Evolutionary conservation across 2,888 invertebrate genomes (phyloP), one percentile per base, ranked within the genome.

Genomic region (Sicus ferrugineus): DNA sequence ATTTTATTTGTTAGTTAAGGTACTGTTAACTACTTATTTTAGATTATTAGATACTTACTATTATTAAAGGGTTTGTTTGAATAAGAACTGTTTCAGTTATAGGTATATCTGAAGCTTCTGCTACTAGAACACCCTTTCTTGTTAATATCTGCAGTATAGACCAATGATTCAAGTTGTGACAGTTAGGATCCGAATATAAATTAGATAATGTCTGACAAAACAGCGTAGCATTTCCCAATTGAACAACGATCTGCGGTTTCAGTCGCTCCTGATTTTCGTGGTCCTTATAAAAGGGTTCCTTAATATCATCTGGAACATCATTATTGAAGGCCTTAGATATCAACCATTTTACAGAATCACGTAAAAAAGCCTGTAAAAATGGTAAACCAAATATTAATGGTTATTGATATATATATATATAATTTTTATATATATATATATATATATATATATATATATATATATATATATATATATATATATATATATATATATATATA

Each of bases 301-400:
- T 90, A 75, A 97, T 89, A 86, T 97, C 96, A 83, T 94, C 93
- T 78, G 97, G 97, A 85, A 93, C 94, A 88, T 92, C 90, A 88
- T 96, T 95, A 89, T 96, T 95, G 89, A 94, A 97, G 75, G 97
- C 96, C 89, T 97, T 97, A 79, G 95, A 93, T 77, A 97, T 89
- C 80, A 98, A 91, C 97, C 97, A 98, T 89, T 96, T 94, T 82
- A 97, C 91, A 81, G 96, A 96, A 83, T 96, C 95, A 87, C 94
- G 90, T 87, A 97, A 95, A 88, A 96, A 96, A 80, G 97, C 96
- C 97, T 52, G 21, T 5, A 1, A 21, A 52, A 9, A n/a, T 52
- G 21, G 7, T 48, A 48, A 19, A 48, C 16, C 6, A 48, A 6
- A 14, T 48, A 48, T 19, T 48, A 48, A 48, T 48, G 19, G 6